A percentile compares a stretch with the other conserved stretches of the same genome.
These are phyloP conservation scores for Drosophila mettleri DNA, from an alignment of 2,888 invertebrate genomes.

Conservation along the genomic window DNA sequence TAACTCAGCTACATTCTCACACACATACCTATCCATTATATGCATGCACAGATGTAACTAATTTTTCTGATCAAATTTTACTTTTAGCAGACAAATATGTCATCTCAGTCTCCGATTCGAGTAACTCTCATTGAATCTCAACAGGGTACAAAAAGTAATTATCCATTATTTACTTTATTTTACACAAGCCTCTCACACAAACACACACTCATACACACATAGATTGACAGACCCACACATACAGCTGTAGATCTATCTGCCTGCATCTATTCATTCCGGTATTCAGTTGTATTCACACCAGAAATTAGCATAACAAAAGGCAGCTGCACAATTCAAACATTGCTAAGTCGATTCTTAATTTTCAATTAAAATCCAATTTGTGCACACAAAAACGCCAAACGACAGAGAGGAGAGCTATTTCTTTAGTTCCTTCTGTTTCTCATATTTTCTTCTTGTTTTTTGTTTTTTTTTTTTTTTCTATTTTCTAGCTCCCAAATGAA, in stretches of 20 bases:
- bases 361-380: constrained; percentile 81
- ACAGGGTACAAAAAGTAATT: constrained; percentile 69
- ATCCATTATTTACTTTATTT: constrained; percentile 79
- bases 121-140: not conserved
- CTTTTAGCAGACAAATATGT: no score
- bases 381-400: constrained; percentile 57
- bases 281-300: constrained; percentile 46
- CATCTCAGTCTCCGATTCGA: not conserved
- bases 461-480: not conserved
- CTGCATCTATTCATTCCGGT: constrained; percentile 62
- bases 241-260: constrained; percentile 5
- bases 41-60: no score
- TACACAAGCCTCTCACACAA: constrained; percentile 24
- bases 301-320: constrained; percentile 78
- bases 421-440: constrained; percentile 2
- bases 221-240: not conserved
- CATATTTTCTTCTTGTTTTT: not conserved
- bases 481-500: constrained; percentile 3
- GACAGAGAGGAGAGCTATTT: constrained; percentile 37
- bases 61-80: no score
- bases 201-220: not conserved
- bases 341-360: constrained; percentile 81
- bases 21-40: no score
- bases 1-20: no score
- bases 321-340: constrained; percentile 77